phyloP scores from a whole-genome alignment of 2,888 invertebrate species.

The Pollenia labialis region DNA sequence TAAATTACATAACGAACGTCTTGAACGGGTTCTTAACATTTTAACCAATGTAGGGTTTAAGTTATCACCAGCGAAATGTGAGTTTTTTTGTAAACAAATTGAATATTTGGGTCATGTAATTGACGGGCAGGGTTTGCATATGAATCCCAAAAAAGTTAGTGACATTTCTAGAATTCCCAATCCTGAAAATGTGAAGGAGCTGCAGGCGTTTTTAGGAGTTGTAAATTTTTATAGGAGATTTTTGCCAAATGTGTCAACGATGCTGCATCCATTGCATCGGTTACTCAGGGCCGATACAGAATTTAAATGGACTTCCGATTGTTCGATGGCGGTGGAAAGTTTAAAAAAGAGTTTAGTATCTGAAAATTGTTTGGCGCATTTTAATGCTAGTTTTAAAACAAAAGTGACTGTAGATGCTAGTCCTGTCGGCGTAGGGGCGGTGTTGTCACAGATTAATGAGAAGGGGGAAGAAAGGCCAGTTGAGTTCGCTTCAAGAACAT shows the following conservation, averaged over 20 bases:
- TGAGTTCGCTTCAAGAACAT: slow-evolving; percentile 79
- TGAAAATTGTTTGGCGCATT: slow-evolving; percentile 74
- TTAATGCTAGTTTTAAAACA: slow-evolving; percentile 73
- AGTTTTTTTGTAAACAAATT: slow-evolving; percentile 76
- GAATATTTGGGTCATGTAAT: slow-evolving; percentile 77
- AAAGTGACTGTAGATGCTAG: slow-evolving; percentile 76
- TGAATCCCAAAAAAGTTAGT: slow-evolving; percentile 76
- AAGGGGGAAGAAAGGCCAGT: slow-evolving; percentile 81
- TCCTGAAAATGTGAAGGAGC: slow-evolving; percentile 71
- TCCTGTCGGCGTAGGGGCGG: slow-evolving; percentile 76
- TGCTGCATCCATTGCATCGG: no score
- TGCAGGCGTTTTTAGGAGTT: slow-evolving; percentile 76
- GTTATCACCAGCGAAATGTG: slow-evolving; percentile 75
- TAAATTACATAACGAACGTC: slow-evolving; percentile 74
- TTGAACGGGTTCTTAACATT: slow-evolving; percentile 75
- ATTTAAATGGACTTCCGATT: slow-evolving; percentile 76
- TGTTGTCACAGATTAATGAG: slow-evolving; percentile 77
- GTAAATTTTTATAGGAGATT: slow-evolving; percentile 63
- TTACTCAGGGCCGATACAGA: no score
- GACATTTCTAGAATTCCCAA: slow-evolving; percentile 73
- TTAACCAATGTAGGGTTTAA: slow-evolving; percentile 76
- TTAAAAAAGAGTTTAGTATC: slow-evolving; percentile 42
- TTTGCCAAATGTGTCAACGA: slow-evolving; percentile 39
- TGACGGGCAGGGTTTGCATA: slow-evolving; percentile 77
- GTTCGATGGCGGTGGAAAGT: slow-evolving; percentile 77